phyloP scores from a whole-genome alignment of 1,140 invertebrate genomes.

The Ooceraea biroi region DNA sequence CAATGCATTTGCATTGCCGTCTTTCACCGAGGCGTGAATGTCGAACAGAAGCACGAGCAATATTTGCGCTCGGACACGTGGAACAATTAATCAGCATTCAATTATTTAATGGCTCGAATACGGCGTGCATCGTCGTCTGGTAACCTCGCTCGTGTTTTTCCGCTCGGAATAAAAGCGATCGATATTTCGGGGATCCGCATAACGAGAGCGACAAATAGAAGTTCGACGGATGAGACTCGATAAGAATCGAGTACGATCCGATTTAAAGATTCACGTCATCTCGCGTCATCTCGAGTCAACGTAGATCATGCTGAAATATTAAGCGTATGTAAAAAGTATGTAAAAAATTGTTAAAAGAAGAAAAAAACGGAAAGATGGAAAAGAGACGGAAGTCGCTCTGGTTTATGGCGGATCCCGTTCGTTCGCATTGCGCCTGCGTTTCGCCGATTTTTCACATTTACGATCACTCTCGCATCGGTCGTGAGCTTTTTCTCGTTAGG shows the following conservation, averaged over 20 bases:
- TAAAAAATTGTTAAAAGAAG: neutral
- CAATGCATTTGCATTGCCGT: neutral
- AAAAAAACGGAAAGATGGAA: neutral
- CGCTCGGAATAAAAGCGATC: neutral
- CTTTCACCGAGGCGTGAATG: neutral
- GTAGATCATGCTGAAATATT: neutral
- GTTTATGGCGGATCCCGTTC: conserved; percentile 11
- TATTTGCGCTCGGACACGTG: neutral
- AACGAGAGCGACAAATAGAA: conserved; percentile 19
- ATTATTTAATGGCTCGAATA: conserved; percentile 21
- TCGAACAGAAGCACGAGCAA: conserved; percentile 11
- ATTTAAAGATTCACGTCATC: neutral
- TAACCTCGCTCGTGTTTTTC: conserved; percentile 32
- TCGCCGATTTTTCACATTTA: conserved; percentile 13
- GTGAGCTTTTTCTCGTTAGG: conserved; percentile 36
- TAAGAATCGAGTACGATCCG: neutral
- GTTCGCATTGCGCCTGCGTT: neutral
- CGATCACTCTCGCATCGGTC: conserved; percentile 8
- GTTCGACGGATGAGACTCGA: neutral
- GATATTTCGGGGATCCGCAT: conserved; percentile 25
- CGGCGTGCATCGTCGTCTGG: conserved; percentile 13
- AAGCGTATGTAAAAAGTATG: neutral
- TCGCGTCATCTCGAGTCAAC: too few relatives aligned
- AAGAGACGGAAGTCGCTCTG: conserved; percentile 2
- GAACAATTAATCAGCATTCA: conserved; percentile 2